These are phyloP conservation scores for Episyrphus balteatus DNA, from an alignment of 1,140 invertebrate species.

Conservation along the genomic window DNA sequence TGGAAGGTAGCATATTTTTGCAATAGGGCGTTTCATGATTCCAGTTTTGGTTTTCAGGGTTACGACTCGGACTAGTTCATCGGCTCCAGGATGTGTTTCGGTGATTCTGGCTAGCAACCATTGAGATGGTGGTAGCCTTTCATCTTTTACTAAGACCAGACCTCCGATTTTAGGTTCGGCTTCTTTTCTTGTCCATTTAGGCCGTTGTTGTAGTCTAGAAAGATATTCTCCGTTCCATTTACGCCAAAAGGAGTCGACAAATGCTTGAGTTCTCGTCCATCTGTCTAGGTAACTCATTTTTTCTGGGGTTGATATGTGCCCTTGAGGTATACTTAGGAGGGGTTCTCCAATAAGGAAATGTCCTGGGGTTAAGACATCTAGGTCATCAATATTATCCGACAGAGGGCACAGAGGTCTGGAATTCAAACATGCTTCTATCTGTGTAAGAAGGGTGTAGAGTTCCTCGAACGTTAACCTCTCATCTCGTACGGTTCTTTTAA, in stretches of 20 bases:
- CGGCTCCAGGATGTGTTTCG: conserved; percentile 14
- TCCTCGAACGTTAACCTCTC: conserved; percentile 15
- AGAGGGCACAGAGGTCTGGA: conserved; percentile 11
- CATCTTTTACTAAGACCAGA: conserved; percentile 31
- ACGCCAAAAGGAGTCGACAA: conserved; percentile 9
- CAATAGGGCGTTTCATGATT: conserved; percentile 14
- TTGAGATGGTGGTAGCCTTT: conserved; percentile 19
- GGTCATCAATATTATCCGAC: conserved; percentile 12
- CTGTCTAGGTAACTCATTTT: too few species aligned
- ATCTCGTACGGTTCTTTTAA: conserved; percentile 7
- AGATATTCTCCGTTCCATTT: conserved; percentile 17
- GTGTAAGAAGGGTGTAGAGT: conserved; percentile 10
- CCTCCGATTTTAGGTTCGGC: conserved; percentile 13
- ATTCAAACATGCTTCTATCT: conserved; percentile 18
- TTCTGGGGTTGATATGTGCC: too few species aligned
- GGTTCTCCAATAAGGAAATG: conserved; percentile 7
- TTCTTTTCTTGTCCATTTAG: conserved; percentile 12
- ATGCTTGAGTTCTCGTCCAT: too few species aligned
- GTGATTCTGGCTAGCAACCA: conserved; percentile 26
- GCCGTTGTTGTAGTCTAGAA: conserved; percentile 7
- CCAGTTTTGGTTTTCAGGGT: conserved; percentile 15
- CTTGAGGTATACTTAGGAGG: too few species aligned
- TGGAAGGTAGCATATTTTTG: conserved; percentile 6
- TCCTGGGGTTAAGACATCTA: conserved; percentile 11
- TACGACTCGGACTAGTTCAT: conserved; percentile 19